phyloP scores from a whole-genome alignment of 2,797 vertebrate genomes.

The Falco biarmicus region DNA sequence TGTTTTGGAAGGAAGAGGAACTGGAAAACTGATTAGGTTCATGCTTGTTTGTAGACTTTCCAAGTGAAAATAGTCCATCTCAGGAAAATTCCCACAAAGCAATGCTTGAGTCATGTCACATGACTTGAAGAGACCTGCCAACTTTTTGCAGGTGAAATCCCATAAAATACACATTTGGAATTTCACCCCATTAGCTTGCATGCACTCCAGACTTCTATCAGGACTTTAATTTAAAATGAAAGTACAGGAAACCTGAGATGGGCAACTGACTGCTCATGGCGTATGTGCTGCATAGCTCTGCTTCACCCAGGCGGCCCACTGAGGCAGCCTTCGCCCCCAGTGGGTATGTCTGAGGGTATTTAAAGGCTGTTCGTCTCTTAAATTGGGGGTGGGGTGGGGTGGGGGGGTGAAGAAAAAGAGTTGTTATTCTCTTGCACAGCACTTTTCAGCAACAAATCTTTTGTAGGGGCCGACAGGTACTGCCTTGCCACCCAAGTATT shows the following conservation, averaged over 20 bases:
- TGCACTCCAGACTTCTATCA: not conserved
- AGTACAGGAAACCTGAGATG: not conserved
- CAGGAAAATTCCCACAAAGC: not conserved
- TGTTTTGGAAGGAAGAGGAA: not conserved
- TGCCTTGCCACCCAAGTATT: not conserved
- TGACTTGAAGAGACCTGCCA: not conserved
- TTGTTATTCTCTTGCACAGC: not conserved
- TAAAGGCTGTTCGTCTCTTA: not conserved
- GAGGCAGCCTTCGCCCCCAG: constrained; percentile 33
- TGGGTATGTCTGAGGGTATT: not conserved
- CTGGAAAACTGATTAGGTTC: not conserved
- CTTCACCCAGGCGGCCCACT: constrained; percentile 8
- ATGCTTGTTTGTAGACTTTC: not conserved
- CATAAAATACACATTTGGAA: not conserved
- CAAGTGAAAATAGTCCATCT: not conserved
- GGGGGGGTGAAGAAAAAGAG: not conserved
- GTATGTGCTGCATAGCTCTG: not conserved
- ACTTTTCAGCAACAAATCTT: constrained; percentile 33
- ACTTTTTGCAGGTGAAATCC: not conserved
- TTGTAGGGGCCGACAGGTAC: not conserved
- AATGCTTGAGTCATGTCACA: not conserved
- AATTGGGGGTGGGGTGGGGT: not conserved
- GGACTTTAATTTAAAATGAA: constrained; percentile 10
- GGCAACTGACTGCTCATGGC: not conserved
- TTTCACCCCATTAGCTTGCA: not conserved